Percentiles rank a stretch among this genome's conserved stretches.
phyloP scores from a whole-genome alignment of 2,888 invertebrate genomes.

The Tipula unca region DNA sequence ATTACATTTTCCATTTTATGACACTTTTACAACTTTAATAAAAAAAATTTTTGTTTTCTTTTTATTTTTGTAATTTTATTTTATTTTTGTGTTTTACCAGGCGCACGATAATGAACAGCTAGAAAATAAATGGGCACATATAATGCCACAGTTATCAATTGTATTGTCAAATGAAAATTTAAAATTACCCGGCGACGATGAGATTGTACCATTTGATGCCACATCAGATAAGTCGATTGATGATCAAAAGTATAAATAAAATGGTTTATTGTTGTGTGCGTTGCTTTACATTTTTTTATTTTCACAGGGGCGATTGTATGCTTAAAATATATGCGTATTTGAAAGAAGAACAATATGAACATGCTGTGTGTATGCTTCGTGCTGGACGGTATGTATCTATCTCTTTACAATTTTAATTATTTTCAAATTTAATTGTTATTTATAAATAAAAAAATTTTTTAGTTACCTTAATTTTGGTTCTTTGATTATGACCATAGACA shows the following conservation, averaged over 20 bases:
- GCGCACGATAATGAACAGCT: slow-evolving; percentile 33
- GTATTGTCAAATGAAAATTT: slow-evolving; percentile 46
- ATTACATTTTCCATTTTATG: not conserved
- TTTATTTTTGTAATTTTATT: not conserved
- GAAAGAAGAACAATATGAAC: slow-evolving; percentile 60
- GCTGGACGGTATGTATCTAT: slow-evolving; percentile 56
- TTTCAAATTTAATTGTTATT: not conserved
- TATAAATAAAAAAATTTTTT: not conserved
- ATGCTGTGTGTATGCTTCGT: slow-evolving; percentile 71
- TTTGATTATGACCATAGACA: too few species aligned
- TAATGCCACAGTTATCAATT: slow-evolving; percentile 52
- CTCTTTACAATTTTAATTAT: too few species aligned
- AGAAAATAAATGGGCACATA: slow-evolving; percentile 57
- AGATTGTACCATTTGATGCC: slow-evolving; percentile 76
- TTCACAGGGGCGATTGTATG: slow-evolving; percentile 74
- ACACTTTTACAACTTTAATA: not conserved
- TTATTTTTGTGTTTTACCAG: not conserved
- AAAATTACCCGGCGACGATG: slow-evolving; percentile 40
- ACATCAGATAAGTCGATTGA: slow-evolving; percentile 75
- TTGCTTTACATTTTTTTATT: slow-evolving; percentile 21
- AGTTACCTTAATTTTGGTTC: too few species aligned
- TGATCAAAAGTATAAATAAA: slow-evolving; percentile 67
- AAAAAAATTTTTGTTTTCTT: not conserved
- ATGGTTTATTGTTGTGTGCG: slow-evolving; percentile 28
- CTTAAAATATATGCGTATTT: slow-evolving; percentile 72